Evolutionary conservation across 2,888 invertebrate species (phyloP), one percentile per base, ranked within the genome.

Genomic region (Drepana falcataria): DNA sequence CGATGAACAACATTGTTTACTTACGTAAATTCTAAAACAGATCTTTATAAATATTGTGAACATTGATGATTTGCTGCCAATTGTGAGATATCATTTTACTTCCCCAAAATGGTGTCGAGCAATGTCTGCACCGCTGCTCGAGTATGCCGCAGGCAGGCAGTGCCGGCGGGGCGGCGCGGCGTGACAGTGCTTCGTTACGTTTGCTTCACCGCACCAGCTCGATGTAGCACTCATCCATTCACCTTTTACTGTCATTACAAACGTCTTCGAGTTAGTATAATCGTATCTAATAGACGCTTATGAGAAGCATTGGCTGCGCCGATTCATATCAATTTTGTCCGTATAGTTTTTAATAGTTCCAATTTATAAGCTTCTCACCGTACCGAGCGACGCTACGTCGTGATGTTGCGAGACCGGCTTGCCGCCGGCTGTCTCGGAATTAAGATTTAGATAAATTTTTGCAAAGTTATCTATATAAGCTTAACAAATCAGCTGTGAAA

Each of bases 281-380:
- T 83, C 77, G 81, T 86, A 86, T 85, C 80, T 83, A 79, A 83
- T 86, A 83, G 83, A 83, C 78, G 89, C 90, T 88, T 88, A 82
- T 73, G 73, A 78, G 66, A 81, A 88, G 85, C 87, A 84, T 87
- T 84, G 87, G 83, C 87, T 86, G 81, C 85, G 85, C 86, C 87
- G 82, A 87, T 88, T 90, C 90, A 90, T 90, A 90, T 91, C 90
- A 90, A 88, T 85, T 87, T 86, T 88, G 89, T 90, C 90, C 90
- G 84, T 85, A 85, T 89, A 88, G 87, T 87, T 85, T 77, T 87
- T 88, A 84, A 87, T 88, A 87, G 83, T 85, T 87, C 89, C 89
- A 85, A 85, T 86, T 87, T 84, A 77, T 88, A 89, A 81, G 86
- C 87, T 87, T 89, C 79, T 88, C 83, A 85, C 78, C 78, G 79